Conservation (phyloP, 2,888 invertebrate species). For the Malthinus flaveolus region DNA sequence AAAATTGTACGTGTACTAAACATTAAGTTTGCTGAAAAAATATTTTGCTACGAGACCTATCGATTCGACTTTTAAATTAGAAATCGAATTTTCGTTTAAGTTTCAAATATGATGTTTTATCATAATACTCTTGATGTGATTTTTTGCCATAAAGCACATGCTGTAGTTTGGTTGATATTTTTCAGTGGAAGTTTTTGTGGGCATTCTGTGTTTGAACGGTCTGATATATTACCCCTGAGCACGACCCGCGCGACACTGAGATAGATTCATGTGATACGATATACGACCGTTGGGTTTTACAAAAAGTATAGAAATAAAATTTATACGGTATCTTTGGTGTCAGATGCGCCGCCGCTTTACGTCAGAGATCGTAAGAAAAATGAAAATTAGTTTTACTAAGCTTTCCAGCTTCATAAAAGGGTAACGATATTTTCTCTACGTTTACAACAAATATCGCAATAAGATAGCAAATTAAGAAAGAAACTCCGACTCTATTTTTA, state of each 20-base stretch:
- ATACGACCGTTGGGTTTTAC: constrained; percentile 41
- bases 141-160: constrained; percentile 25
- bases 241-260: constrained; percentile 46
- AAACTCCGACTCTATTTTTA: constrained; percentile 10
- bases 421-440: background rate
- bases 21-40: too few relatives aligned
- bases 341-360: constrained; percentile 22
- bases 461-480: constrained; percentile 13
- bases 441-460: constrained; percentile 10
- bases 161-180: constrained; percentile 33
- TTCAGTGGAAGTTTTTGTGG: constrained; percentile 40
- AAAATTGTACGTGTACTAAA: too few relatives aligned
- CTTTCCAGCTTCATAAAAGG: constrained; percentile 3
- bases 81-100: constrained; percentile 2
- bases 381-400: constrained; percentile 20
- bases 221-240: constrained; percentile 48
- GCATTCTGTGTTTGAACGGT: constrained; percentile 47
- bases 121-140: constrained; percentile 16
- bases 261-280: constrained; percentile 50
- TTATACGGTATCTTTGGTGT: constrained; percentile 39
- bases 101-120: constrained; percentile 9
- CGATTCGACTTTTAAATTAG: background rate
- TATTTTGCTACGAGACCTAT: too few relatives aligned
- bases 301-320: constrained; percentile 41
- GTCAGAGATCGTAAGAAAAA: constrained; percentile 18